phyloP scores from a whole-genome alignment of 2,113 vertebrate species.

The Raja brachyura region DNA sequence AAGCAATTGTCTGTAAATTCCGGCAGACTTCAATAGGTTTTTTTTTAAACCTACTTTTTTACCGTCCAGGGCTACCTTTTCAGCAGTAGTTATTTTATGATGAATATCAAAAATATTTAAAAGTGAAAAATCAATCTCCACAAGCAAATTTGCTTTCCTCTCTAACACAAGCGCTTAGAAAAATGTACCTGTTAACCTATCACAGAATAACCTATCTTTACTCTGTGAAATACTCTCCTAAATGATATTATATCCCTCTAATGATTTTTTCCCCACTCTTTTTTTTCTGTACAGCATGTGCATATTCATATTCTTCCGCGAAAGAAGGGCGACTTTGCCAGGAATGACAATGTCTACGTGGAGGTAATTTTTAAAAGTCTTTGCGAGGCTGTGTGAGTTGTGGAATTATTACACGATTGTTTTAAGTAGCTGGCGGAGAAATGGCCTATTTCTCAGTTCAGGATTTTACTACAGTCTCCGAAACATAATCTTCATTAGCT shows the following conservation, averaged over 20 bases:
- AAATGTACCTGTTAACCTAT: neutral
- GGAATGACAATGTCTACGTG: constrained; percentile 71
- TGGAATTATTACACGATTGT: neutral
- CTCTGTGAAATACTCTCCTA: neutral
- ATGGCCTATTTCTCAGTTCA: neutral
- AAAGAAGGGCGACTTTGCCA: constrained; percentile 68
- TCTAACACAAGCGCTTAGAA: neutral
- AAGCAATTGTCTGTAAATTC: neutral
- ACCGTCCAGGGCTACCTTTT: neutral
- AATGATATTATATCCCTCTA: neutral
- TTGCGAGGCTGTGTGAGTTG: no score
- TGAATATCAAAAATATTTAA: neutral
- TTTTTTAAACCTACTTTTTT: neutral
- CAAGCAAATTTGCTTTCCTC: constrained; percentile 18
- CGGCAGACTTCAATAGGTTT: neutral
- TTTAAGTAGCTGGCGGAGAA: neutral
- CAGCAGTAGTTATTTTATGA: neutral
- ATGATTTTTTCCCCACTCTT: constrained; percentile 41
- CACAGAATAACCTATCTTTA: neutral
- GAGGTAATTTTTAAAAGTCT: constrained; percentile 54
- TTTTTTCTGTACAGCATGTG: constrained; percentile 65
- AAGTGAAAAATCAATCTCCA: neutral
- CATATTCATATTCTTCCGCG: constrained; percentile 76
- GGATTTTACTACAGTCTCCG: neutral
- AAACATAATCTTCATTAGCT: neutral